A percentile compares a stretch with the other conserved stretches of the same genome.
These are phyloP conservation scores for Pseudorhombus dupliciocellatus DNA, from an alignment of 2,113 vertebrate species.

Conservation along the genomic window DNA sequence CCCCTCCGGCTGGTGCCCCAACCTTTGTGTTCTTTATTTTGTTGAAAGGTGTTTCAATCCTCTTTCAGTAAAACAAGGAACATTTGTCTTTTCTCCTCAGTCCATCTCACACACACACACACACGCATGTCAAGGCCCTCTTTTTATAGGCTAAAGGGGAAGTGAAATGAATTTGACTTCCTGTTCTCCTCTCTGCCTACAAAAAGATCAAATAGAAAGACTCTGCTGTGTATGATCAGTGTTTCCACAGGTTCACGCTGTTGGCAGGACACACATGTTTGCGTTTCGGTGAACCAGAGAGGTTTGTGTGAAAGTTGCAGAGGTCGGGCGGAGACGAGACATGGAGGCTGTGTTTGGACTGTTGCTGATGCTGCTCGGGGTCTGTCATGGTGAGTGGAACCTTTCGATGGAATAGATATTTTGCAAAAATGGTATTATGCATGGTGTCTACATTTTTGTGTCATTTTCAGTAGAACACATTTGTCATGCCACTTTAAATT, in stretches of 20 bases:
- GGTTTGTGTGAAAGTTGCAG: neutral
- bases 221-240: neutral
- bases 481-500: too few species aligned
- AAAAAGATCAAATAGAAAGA: neutral
- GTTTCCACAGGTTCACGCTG: too few species aligned
- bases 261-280: neutral
- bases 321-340: neutral
- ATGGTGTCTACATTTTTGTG: too few species aligned
- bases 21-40: too few species aligned
- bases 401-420: too few species aligned
- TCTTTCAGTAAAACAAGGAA: neutral
- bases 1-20: neutral
- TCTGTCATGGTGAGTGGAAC: slow-evolving; percentile 38
- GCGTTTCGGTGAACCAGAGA: neutral
- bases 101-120: neutral
- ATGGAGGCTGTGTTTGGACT: slow-evolving; percentile 33
- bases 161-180: slow-evolving; percentile 21
- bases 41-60: neutral
- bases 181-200: neutral
- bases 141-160: neutral
- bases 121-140: neutral
- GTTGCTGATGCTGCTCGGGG: slow-evolving; percentile 4
- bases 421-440: too few species aligned
- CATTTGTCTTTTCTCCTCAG: neutral
- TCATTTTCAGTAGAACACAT: too few species aligned